Evolutionary conservation across 2,888 invertebrate genomes (phyloP), one percentile per base, ranked within the genome.

Genomic region (Metallyticus violacea): DNA sequence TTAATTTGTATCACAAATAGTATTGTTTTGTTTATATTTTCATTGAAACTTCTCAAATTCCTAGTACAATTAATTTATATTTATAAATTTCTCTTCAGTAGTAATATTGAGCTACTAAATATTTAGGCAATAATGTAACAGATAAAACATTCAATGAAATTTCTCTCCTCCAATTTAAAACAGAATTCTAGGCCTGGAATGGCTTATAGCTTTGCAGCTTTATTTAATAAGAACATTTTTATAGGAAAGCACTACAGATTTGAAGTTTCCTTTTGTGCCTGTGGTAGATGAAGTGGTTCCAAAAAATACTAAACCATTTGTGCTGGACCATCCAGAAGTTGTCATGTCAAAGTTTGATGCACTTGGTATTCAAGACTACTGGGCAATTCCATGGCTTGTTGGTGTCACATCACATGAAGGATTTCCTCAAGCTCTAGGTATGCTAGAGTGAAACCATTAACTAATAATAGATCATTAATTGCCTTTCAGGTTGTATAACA

Each of bases 401-500:
- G 88, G 88, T 7, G 84, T 87, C 22, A 84, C 88, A 1, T 85
- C 87, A 79, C 86, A 88, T 27, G 88, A 88, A 82, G 88, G 88
- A 30, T 83, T 88, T 79, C 88, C 88, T 26, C 87, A 85, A 9
- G 85, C 88, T 7, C 86, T 88, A 25, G 86, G 88, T 88, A 82
- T 86, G 88, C 26, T 22, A 28, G 3, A 25, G 22, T 4, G 3
- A 26, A 80, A n/a, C 26, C 7, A 6, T 25, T 80, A 9, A 80
- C 3, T 26, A 9, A n/a, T n/a, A n/a, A n/a, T n/a, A n/a, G n/a
- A n/a, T n/a, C n/a, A n/a, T n/a, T n/a, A n/a, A n/a, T n/a, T n/a
- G n/a, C n/a, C n/a, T n/a, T n/a, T n/a, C n/a, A n/a, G n/a, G n/a
- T n/a, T n/a, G n/a, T n/a, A n/a, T n/a, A n/a, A n/a, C n/a, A n/a